Evolutionary conservation across 2,888 invertebrate species (phyloP).

Genomic region (Morpho achilles): DNA sequence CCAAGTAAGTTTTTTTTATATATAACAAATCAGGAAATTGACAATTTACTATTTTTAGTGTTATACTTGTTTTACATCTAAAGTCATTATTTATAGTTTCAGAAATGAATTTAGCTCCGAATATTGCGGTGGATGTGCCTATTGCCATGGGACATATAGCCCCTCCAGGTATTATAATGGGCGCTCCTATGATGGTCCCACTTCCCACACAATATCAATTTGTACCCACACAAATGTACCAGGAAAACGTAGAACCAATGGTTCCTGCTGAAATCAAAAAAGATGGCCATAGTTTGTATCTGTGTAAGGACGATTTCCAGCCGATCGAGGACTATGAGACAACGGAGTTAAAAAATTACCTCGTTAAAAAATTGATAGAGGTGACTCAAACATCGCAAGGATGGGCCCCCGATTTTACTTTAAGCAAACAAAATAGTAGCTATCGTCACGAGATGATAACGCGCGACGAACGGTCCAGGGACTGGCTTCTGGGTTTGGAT

Average conservation of each 20-base stretch:
- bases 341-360: conserved; percentile 45
- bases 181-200: conserved; percentile 31
- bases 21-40: too few relatives aligned
- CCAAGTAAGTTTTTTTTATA: conserved; percentile 32
- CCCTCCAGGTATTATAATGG: conserved; percentile 21
- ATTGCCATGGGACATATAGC: conserved; percentile 10
- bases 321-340: conserved; percentile 46
- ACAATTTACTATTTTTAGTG: background rate
- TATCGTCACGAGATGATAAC: conserved; percentile 55
- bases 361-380: conserved; percentile 49
- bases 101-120: conserved; percentile 45
- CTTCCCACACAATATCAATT: conserved; percentile 24
- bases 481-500: conserved; percentile 58
- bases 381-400: conserved; percentile 41
- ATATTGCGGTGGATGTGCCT: conserved; percentile 1
- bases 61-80: background rate
- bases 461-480: conserved; percentile 45
- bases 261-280: conserved; percentile 15
- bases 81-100: conserved; percentile 36
- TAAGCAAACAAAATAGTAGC: conserved; percentile 53
- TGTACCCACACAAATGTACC: conserved; percentile 6
- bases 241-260: background rate
- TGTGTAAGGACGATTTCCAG: conserved; percentile 63
- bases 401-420: conserved; percentile 55
- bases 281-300: conserved; percentile 43